These are phyloP conservation scores for Nothobranchius furzeri DNA, from an alignment of 2,113 vertebrate species.

Conservation along the genomic window DNA sequence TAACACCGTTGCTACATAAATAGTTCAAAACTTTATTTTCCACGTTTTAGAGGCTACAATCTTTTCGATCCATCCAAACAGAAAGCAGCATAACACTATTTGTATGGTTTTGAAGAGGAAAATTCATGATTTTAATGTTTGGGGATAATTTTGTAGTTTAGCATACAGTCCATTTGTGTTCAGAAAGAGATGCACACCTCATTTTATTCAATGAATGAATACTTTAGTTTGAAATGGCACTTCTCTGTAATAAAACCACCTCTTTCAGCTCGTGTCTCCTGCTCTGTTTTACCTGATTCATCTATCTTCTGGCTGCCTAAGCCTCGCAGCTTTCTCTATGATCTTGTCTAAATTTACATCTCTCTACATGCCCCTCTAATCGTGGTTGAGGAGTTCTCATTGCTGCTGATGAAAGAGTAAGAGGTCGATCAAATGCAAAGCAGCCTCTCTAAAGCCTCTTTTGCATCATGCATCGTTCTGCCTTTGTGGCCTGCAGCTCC, in stretches of 20 bases:
- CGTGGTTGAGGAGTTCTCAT: conserved; percentile 62
- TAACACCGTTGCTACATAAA: too few relatives aligned
- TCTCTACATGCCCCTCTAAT: conserved; percentile 65
- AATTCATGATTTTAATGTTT: too few relatives aligned
- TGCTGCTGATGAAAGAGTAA: conserved; percentile 61
- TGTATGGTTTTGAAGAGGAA: too few relatives aligned
- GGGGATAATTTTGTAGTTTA: too few relatives aligned
- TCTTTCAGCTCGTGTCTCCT: conserved; percentile 43
- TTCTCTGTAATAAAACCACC: conserved; percentile 6
- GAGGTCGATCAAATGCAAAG: conserved; percentile 67
- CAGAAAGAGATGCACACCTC: neutral
- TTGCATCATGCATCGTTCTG: conserved; percentile 36
- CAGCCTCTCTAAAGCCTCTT: conserved; percentile 49
- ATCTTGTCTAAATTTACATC: conserved; percentile 73
- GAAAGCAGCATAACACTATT: too few relatives aligned
- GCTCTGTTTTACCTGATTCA: conserved; percentile 65
- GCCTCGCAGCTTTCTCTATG: conserved; percentile 62
- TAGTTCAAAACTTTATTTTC: too few relatives aligned
- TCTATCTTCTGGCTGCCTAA: conserved; percentile 54
- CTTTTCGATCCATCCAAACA: too few relatives aligned
- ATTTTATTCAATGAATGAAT: neutral
- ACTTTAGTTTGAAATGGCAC: conserved; percentile 15
- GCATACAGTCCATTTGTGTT: too few relatives aligned
- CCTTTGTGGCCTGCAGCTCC: conserved; percentile 40
- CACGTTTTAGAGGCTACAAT: too few relatives aligned